Base-by-base conservation (phyloP, 1,140 invertebrate genomes). In the Zaprionus camerounensis region DNA sequence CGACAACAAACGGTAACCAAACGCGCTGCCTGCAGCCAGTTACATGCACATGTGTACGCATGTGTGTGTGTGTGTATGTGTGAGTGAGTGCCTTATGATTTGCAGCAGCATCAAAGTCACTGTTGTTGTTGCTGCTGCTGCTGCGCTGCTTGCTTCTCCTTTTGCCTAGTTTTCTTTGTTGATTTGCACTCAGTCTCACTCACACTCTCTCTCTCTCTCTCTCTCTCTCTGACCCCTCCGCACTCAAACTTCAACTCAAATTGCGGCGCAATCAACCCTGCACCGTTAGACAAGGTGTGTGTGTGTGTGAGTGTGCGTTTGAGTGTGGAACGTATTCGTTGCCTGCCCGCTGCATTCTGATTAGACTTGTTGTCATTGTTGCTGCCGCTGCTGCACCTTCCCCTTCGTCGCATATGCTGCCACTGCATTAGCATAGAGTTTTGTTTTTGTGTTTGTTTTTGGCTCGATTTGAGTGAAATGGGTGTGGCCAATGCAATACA, bases 301-400 rank as follows among this genome's bases (percentile, higher is more conserved):
- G 57, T 28, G 20, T 6, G 63, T 41, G 13, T 6, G 63, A 41
- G 56, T 38, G 15, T 20, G 41, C 49, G 31, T 57, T 28, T 36
- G 61, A 61, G 59, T 76, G 76, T 78, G 76, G 76, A 75, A 76
- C 72, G 76, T 71, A 76, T 78, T 76, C 67, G 31, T 24, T 75
- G 69, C 44, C 26, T 78, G 71, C 65, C 75, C 75, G 75, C 76
- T 70, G 76, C 65, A 78, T 78, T 78, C 76, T 70, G 65, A 78
- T 78, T 64, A 78, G 71, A 78, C 28, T 74, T 57, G 61, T 20
- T 69, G 67, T 71, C 49, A 56, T 76, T 70, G 59, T 74, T 69
- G 70, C 61, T 34, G 38, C 38, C 53, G 64, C 34, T 46, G 73
- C 41, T 41, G 71, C 59, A 68, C 46, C 64, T 75, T 69, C 64